These are phyloP conservation scores for Trichechus manatus DNA, from an alignment of 2,113 vertebrate species.

Conservation along the genomic window DNA sequence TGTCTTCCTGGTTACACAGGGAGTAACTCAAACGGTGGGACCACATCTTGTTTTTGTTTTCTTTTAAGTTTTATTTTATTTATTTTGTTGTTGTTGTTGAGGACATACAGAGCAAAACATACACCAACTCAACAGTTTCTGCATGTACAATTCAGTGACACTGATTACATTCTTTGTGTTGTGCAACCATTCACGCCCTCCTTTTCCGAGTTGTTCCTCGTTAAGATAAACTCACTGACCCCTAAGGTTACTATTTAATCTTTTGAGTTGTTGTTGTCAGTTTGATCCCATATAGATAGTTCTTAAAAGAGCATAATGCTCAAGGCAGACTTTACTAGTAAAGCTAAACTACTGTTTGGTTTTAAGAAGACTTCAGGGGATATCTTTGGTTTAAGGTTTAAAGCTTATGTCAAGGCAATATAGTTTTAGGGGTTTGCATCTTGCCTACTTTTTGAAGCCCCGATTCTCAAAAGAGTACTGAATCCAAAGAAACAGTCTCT, in stretches of 20 bases:
- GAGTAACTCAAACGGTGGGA: too few species aligned
- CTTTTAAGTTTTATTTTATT: background rate
- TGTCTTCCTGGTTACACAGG: background rate
- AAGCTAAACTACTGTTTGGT: too few species aligned
- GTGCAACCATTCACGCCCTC: background rate
- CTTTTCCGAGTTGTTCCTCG: too few species aligned
- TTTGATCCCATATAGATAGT: background rate
- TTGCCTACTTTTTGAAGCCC: background rate
- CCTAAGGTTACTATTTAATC: background rate
- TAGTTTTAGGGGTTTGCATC: background rate
- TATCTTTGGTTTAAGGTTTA: background rate
- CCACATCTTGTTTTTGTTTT: background rate
- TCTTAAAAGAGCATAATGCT: too few species aligned
- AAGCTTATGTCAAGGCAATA: background rate
- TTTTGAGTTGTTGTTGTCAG: background rate
- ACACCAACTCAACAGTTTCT: background rate
- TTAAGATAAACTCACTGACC: background rate
- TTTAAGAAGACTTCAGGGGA: too few species aligned
- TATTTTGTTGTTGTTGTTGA: background rate
- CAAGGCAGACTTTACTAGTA: too few species aligned
- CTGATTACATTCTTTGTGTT: background rate
- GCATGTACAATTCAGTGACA: background rate
- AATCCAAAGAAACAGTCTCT: background rate
- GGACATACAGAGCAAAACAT: background rate
- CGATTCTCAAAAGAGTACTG: background rate